phyloP scores from a whole-genome alignment of 2,888 invertebrate genomes.

The Cheilosia pagana region DNA sequence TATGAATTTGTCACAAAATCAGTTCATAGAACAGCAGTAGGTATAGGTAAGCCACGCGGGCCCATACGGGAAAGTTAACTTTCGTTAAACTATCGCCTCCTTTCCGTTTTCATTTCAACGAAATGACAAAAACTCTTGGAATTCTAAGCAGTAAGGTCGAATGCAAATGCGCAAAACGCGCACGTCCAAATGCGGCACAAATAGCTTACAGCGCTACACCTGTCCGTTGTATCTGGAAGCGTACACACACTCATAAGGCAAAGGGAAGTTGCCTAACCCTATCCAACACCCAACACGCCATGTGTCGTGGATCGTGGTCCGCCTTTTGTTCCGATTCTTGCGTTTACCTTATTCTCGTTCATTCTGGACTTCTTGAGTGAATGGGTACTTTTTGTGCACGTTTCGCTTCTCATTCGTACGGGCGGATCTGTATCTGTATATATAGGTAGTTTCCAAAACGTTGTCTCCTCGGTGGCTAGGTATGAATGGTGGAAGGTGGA shows the following conservation, averaged over 20 bases:
- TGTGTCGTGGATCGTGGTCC: not conserved
- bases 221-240: not conserved
- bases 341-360: conserved; percentile 27
- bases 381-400: not conserved
- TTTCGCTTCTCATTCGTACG: conserved; percentile 8
- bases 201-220: not conserved
- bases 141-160: conserved; percentile 62
- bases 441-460: conserved; percentile 5
- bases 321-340: conserved; percentile 25
- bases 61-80: conserved; percentile 52
- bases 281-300: not conserved
- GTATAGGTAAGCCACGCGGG: conserved; percentile 45
- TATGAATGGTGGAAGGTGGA: conserved; percentile 11
- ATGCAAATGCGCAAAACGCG: conserved; percentile 40
- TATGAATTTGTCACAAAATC: conserved; percentile 29
- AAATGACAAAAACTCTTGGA: conserved; percentile 20
- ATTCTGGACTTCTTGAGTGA: conserved; percentile 11
- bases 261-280: conserved; percentile 42
- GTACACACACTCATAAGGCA: conserved; percentile 9
- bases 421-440: not conserved
- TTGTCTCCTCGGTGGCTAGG: not conserved
- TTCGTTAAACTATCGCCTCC: conserved; percentile 40
- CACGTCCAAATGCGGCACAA: conserved; percentile 7
- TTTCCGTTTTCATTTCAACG: conserved; percentile 6
- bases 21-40: conserved; percentile 43